Conservation (phyloP, 1,140 invertebrate genomes). For the Rhyacophila brunnea region DNA sequence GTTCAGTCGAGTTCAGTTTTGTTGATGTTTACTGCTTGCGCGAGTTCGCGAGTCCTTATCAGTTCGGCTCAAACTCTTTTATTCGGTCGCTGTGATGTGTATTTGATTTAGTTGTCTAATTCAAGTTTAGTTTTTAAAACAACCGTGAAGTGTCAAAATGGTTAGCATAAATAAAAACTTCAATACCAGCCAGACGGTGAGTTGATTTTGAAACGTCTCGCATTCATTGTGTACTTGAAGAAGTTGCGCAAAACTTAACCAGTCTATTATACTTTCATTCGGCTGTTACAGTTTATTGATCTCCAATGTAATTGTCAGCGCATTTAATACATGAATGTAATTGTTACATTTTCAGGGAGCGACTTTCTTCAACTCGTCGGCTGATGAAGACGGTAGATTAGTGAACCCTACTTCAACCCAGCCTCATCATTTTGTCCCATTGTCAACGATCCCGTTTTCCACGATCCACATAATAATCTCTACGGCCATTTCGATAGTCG, state of each 20-base stretch:
- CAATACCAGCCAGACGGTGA: constrained; percentile 23
- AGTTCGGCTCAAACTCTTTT: too few relatives aligned
- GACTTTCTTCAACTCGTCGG: constrained; percentile 52
- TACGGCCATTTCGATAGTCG: constrained; percentile 56
- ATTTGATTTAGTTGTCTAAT: too few relatives aligned
- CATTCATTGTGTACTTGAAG: not conserved
- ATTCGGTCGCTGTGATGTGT: too few relatives aligned
- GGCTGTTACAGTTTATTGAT: not conserved
- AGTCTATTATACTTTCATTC: not conserved
- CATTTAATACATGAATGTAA: not conserved
- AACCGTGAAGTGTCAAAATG: constrained; percentile 19
- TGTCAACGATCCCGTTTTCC: constrained; percentile 47
- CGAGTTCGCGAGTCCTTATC: too few relatives aligned
- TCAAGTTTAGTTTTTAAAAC: too few relatives aligned
- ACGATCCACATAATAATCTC: constrained; percentile 52
- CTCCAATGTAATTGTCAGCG: not conserved
- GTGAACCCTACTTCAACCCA: constrained; percentile 55
- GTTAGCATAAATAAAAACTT: constrained; percentile 35
- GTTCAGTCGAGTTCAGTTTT: too few relatives aligned
- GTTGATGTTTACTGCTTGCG: too few relatives aligned
- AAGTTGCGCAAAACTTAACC: not conserved
- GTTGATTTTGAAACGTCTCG: constrained; percentile 1
- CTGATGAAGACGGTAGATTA: constrained; percentile 50
- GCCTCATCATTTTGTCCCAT: constrained; percentile 53
- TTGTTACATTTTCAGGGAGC: constrained; percentile 48